Conservation (phyloP, 2,113 vertebrate genomes). For the Strix aluco region DNA sequence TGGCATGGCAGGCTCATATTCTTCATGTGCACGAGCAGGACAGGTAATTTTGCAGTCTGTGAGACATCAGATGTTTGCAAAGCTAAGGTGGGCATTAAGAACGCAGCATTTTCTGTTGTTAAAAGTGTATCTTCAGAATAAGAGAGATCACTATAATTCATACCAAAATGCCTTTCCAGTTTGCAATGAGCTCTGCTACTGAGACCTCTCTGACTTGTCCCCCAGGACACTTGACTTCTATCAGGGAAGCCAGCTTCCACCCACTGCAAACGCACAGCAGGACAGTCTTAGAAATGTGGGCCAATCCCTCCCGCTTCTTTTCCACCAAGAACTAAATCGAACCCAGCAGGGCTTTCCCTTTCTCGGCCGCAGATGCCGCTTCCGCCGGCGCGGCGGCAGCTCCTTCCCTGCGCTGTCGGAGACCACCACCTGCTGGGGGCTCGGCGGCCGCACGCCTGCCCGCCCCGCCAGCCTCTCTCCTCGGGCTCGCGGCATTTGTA, state of each 20-base stretch:
- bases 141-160: neutral
- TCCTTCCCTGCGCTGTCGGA: neutral
- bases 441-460: neutral
- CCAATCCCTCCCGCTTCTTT: neutral
- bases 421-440: slow-evolving; percentile 3
- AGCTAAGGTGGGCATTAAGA: neutral
- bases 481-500: neutral
- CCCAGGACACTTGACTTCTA: neutral
- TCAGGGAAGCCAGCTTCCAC: neutral
- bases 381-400: neutral
- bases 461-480: neutral
- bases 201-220: neutral
- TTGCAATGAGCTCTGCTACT: neutral
- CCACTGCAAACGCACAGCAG: neutral
- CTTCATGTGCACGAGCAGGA: neutral
- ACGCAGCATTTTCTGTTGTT: neutral
- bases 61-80: neutral
- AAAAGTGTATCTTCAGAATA: neutral
- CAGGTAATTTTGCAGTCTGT: neutral
- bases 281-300: neutral
- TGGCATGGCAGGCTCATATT: neutral
- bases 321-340: rapidly evolving
- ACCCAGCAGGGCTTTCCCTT: neutral
- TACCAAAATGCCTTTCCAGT: neutral
- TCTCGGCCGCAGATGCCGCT: neutral